Evolutionary conservation across 2,113 vertebrate species (phyloP), one percentile per base, ranked within the genome.

Genomic region (Oriolus oriolus): DNA sequence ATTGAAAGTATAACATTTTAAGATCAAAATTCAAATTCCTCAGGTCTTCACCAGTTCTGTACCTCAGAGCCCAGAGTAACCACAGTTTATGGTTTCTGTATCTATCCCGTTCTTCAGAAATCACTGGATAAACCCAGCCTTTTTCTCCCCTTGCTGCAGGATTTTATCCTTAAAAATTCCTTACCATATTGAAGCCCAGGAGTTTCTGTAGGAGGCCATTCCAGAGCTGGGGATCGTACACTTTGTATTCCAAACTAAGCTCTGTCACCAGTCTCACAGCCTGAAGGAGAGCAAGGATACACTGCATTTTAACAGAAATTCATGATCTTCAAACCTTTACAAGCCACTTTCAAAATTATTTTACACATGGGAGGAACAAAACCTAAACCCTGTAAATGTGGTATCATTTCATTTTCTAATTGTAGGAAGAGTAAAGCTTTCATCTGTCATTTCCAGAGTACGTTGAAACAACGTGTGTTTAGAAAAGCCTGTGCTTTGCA

Each of bases 121-220:
- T 33, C 56, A 6, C 37, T 19, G 49, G 13, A 15, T 31, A 24
- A 84, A 39, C 31, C 37, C 45, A 84, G 12, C 33, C 31, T 59
- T 50, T 76, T 42, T 20, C 54, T 63, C n/a, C 33, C 47, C 39
- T 84, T 3, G 1, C 39, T 94, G 59, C 14, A 68, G 37, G 49
- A 28, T 1, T 69, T 85, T 8, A 57, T 35, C 33, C 31, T 63
- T 61, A 65, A 22, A 42, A 66, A 53, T 65, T 54, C 49, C 98
- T 97, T 96, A 99, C 99, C 99, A 99, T 97, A 39, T 98, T 99
- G 96, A 99, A 99, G 54, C 97, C 94, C 17, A 99, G 97, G 59
- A 99, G 98, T 93, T 99, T 99, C 97, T 99, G 99, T 26, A 99
- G 95, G 14, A 99, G 96, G 56, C 98, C 98, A 53, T 99, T 99